Evolutionary conservation across 2,797 vertebrate species (phyloP).

Genomic region (Notolabrus celidotus): DNA sequence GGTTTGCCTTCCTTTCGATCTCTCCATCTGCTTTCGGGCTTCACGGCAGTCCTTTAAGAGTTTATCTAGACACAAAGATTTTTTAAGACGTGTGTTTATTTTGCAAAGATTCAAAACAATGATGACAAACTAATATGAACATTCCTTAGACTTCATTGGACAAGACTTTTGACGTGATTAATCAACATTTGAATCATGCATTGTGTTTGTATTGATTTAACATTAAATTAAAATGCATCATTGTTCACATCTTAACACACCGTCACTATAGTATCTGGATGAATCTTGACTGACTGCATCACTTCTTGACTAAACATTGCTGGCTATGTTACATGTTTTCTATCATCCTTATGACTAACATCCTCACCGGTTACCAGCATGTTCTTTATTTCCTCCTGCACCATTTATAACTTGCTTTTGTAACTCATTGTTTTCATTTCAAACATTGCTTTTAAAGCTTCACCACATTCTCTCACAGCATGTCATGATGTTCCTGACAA

Average conservation of each 20-base stretch:
- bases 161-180: background rate
- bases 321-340: slow-evolving; percentile 2
- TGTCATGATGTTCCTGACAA: slow-evolving; percentile 44
- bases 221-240: background rate
- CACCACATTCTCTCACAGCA: slow-evolving; percentile 34
- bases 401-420: slow-evolving; percentile 14
- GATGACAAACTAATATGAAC: no score
- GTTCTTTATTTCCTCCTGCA: background rate
- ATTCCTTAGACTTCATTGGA: background rate
- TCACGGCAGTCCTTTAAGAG: slow-evolving; percentile 52
- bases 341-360: slow-evolving; percentile 43
- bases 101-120: background rate
- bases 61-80: slow-evolving; percentile 68
- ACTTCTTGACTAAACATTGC: slow-evolving; percentile 11
- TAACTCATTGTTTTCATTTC: slow-evolving; percentile 23
- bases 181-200: background rate
- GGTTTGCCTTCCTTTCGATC: slow-evolving; percentile 44
- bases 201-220: slow-evolving; percentile 18
- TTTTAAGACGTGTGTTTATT: background rate
- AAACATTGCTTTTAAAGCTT: slow-evolving; percentile 24
- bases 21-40: slow-evolving; percentile 49
- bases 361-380: slow-evolving; percentile 10
- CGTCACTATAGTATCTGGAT: slow-evolving; percentile 70
- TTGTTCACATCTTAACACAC: background rate
- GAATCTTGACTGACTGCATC: slow-evolving; percentile 67